phyloP scores from a whole-genome alignment of 2,113 vertebrate species.

The Rhinoderma darwinii region DNA sequence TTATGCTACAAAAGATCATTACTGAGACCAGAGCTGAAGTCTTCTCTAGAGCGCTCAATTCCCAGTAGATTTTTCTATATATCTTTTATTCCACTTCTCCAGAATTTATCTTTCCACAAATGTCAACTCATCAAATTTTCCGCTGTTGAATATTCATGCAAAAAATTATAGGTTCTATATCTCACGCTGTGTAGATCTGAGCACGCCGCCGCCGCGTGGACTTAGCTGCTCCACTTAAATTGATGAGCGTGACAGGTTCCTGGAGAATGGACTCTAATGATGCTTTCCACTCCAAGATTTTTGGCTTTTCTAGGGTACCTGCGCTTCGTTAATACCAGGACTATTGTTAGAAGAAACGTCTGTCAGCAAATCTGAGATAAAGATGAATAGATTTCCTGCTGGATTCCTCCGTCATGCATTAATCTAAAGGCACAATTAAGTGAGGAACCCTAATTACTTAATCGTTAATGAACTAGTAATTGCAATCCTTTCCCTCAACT shows the following conservation, averaged over 20 bases:
- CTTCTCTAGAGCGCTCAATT: background rate
- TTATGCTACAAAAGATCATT: background rate
- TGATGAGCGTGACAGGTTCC: slow-evolving; percentile 33
- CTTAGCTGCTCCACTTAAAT: slow-evolving; percentile 1
- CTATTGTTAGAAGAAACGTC: slow-evolving; percentile 83
- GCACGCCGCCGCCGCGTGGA: background rate
- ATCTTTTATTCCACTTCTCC: slow-evolving; percentile 6
- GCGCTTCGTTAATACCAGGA: slow-evolving; percentile 64
- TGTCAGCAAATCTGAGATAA: slow-evolving; percentile 69
- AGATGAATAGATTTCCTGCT: slow-evolving; percentile 75
- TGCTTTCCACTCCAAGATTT: slow-evolving; percentile 61
- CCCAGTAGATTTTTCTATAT: slow-evolving; percentile 1
- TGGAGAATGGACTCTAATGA: slow-evolving; percentile 47
- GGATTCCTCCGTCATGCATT: slow-evolving; percentile 77
- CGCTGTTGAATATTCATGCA: slow-evolving; percentile 51
- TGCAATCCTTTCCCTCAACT: slow-evolving; percentile 69
- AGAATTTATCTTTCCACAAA: slow-evolving; percentile 41
- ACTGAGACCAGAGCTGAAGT: background rate
- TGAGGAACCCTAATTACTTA: slow-evolving; percentile 78
- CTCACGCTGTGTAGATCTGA: background rate
- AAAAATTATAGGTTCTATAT: slow-evolving; percentile 42
- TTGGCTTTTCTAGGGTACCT: slow-evolving; percentile 80
- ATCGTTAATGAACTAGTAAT: slow-evolving; percentile 84
- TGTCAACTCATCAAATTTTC: slow-evolving; percentile 49
- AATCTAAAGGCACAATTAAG: slow-evolving; percentile 75